Evolutionary conservation across 2,113 vertebrate genomes (phyloP).

Genomic region (Hippocampus barbouri): DNA sequence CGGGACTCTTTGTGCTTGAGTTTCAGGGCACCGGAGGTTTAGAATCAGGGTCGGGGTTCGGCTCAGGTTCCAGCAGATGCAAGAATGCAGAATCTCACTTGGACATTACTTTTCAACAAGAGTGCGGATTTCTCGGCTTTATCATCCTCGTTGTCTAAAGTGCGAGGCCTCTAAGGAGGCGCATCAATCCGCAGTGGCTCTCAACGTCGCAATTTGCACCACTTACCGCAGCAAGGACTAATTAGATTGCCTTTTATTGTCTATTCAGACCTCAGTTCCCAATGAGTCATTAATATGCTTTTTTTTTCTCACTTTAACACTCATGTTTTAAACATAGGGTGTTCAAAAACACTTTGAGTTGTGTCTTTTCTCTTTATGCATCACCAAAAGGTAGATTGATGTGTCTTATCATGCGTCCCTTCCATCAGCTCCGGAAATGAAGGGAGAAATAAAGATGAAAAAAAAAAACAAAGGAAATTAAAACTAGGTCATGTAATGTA

Average conservation of each 20-base stretch:
- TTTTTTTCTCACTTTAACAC: constrained; percentile 28
- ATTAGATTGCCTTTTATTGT: constrained; percentile 85
- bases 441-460: constrained; percentile 42
- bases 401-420: constrained; percentile 55
- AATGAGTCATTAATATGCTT: constrained; percentile 84
- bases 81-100: background rate
- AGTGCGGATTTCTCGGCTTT: background rate
- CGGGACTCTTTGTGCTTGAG: too few species aligned
- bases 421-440: constrained; percentile 55
- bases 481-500: constrained; percentile 63
- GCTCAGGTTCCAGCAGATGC: background rate
- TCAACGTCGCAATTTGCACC: constrained; percentile 65
- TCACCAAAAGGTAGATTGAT: constrained; percentile 60
- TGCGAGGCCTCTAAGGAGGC: constrained; percentile 20
- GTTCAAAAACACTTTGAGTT: constrained; percentile 68
- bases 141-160: background rate
- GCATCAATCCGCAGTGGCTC: constrained; percentile 60
- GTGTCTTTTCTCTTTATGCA: constrained; percentile 52
- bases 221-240: constrained; percentile 81
- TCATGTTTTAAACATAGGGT: constrained; percentile 78
- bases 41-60: background rate
- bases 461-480: constrained; percentile 50
- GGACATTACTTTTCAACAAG: background rate
- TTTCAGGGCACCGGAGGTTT: background rate
- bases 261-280: constrained; percentile 59